Base-by-base conservation (phyloP, 2,797 vertebrate species). In the Amblyopsis hoosieri region DNA sequence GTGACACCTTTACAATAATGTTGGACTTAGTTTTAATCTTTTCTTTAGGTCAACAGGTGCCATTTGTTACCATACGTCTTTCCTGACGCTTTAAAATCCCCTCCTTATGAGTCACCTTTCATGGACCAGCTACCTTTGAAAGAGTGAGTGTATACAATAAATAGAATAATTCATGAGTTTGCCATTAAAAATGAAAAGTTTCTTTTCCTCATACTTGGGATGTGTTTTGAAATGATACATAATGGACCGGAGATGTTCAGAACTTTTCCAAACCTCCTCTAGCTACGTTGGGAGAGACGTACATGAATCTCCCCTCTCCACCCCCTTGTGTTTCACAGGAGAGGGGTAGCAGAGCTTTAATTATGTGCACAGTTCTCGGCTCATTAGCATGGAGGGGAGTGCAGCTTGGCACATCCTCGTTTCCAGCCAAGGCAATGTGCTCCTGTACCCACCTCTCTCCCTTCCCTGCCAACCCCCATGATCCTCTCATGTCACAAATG, bases 161-260 rank as follows among this genome's bases (percentile, higher is more conserved):
- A 98, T 96, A 87, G 96, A 99, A 99, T 99, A 95, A 98, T 98
- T 98, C 94, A 99, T 98, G 96, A 96, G 91, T 93, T 81, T 93
- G 94, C 95, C 97, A 97, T 97, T 98, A 98, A 94, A 98, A 96
- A 97, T 97, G 95, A 96, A 97, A 96, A 91, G 93, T 97, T 96
- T 97, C 95, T 96, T 95, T 89, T 89, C 95, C 95, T 93, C 94
- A 92, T 94, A 96, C 94, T 95, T 96, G 95, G 94, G 94, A 97
- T 95, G 94, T 94, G 85, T 96, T 93, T 93, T 90, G 94, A 96
- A 96, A 95, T 95, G 94, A 94, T 95, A 97, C 95, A 97, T 97
- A 97, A 98, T 95, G 95, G 96, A 95, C 95, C 92, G 86, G 93
- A 93, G 94, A 95, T 94, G 94, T 96, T 97, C 94, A 94, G 93